phyloP scores from a whole-genome alignment of 2,888 invertebrate genomes.

The Neuroscelio doddi region DNA sequence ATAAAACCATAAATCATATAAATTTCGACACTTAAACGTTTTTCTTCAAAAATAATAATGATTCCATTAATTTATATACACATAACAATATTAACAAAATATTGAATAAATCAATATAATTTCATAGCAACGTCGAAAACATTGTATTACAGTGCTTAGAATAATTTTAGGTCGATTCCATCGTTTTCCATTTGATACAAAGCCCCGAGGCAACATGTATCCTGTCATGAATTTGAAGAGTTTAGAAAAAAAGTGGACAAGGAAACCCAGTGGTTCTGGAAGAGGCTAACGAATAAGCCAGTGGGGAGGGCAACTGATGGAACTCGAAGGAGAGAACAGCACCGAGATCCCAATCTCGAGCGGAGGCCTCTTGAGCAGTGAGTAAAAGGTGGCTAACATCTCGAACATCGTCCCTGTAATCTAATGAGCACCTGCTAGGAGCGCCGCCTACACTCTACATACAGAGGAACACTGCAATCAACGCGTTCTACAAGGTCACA shows the following conservation, averaged over 20 bases:
- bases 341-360: conserved; percentile 64
- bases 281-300: conserved; percentile 33
- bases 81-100: too few species aligned
- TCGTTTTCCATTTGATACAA: too few species aligned
- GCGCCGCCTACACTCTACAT: conserved; percentile 64
- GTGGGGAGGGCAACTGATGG: conserved; percentile 20
- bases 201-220: too few species aligned
- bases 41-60: too few species aligned
- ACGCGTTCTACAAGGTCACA: conserved; percentile 32
- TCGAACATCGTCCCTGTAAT: conserved; percentile 68
- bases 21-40: too few species aligned
- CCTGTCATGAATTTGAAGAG: too few species aligned
- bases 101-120: too few species aligned
- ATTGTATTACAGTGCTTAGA: too few species aligned
- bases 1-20: too few species aligned
- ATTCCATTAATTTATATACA: too few species aligned
- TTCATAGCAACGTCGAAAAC: too few species aligned
- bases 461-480: conserved; percentile 49
- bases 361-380: conserved; percentile 64
- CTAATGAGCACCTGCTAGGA: conserved; percentile 69
- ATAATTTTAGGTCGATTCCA: too few species aligned
- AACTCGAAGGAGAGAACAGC: conserved; percentile 48
- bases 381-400: conserved; percentile 68
- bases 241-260: conserved; percentile 29
- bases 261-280: conserved; percentile 22